Conservation (phyloP, 2,113 vertebrate genomes). For the Natator depressus region DNA sequence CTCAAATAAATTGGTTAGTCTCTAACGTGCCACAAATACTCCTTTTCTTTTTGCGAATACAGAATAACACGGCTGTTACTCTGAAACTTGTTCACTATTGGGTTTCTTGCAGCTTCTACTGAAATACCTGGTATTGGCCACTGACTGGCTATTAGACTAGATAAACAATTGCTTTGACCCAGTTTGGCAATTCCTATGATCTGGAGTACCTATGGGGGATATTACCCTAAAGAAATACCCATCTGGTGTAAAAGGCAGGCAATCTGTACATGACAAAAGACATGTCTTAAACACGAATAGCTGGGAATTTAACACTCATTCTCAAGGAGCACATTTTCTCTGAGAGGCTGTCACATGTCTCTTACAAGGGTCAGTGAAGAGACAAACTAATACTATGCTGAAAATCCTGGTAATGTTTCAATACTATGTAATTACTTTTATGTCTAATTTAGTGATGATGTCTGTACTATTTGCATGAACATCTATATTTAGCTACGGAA, state of each 20-base stretch:
- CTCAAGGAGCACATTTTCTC: background rate
- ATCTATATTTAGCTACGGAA: background rate
- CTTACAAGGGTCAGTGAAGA: background rate
- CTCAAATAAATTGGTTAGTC: too few species aligned
- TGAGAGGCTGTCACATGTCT: background rate
- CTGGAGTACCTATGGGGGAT: rapidly evolving
- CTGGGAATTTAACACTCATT: background rate
- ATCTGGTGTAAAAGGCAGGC: background rate
- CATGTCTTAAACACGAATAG: background rate
- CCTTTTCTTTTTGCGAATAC: too few species aligned
- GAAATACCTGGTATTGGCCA: background rate
- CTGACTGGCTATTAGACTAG: background rate
- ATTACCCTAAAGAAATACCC: background rate
- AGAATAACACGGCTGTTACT: too few species aligned
- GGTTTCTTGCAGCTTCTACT: background rate
- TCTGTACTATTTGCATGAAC: background rate
- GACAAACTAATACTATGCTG: background rate
- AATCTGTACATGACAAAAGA: background rate
- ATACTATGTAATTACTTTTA: background rate
- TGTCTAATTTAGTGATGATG: background rate
- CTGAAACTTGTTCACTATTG: background rate
- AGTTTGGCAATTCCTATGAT: background rate
- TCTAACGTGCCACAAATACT: too few species aligned
- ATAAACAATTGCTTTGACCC: background rate
- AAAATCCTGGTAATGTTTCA: background rate